Conservation (phyloP, 2,888 invertebrate genomes). For the Apotomis turbidana region DNA sequence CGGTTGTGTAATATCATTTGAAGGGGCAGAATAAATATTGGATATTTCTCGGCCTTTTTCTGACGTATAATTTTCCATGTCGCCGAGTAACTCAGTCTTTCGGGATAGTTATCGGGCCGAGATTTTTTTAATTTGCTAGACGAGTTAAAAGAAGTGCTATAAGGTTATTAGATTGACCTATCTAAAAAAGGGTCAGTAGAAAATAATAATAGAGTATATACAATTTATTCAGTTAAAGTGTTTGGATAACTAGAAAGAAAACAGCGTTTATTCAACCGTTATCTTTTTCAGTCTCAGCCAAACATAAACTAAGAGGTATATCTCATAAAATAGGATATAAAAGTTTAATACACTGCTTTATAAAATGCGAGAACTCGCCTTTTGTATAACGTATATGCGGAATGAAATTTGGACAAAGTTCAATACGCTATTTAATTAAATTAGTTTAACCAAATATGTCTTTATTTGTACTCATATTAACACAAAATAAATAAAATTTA, state of each 20-base stretch:
- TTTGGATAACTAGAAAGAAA: not conserved
- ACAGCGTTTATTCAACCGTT: not conserved
- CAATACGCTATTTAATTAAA: no score
- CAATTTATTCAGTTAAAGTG: not conserved
- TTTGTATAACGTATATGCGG: no score
- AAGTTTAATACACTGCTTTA: not conserved
- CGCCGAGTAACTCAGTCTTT: not conserved
- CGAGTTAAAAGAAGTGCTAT: not conserved
- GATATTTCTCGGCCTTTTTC: constrained; percentile 10
- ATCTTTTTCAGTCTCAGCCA: not conserved
- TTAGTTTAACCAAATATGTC: no score
- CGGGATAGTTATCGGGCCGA: constrained; percentile 15
- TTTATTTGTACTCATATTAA: no score
- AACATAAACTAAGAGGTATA: not conserved
- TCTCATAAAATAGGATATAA: not conserved
- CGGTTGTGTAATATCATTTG: constrained; percentile 4
- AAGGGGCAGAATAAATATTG: constrained; percentile 1
- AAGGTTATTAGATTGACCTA: not conserved
- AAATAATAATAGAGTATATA: not conserved
- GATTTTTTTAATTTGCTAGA: not conserved
- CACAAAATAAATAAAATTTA: no score
- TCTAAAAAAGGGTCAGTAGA: not conserved
- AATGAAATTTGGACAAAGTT: no score
- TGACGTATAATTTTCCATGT: constrained; percentile 16
- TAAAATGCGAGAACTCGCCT: not conserved